Evolutionary conservation across 2,888 invertebrate species (phyloP), one percentile per base, ranked within the genome.

Genomic region (Eupsilia transversa): DNA sequence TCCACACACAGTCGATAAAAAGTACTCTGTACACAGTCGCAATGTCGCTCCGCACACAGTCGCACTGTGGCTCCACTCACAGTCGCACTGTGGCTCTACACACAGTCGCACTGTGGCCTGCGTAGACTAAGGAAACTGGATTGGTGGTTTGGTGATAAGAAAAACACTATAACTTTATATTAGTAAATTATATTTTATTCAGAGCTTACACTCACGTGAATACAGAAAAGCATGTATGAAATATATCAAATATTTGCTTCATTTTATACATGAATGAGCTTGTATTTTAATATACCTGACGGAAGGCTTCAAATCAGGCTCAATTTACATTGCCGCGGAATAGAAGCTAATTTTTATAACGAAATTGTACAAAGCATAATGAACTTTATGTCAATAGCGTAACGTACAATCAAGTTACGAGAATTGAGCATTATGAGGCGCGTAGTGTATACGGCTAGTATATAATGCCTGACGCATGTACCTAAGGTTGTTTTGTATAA

Each of bases 111-210:
- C n/a, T n/a, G n/a, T n/a, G n/a, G n/a, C n/a, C n/a, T n/a, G n/a
- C n/a, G n/a, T n/a, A n/a, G n/a, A n/a, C n/a, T n/a, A n/a, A n/a
- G n/a, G n/a, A n/a, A n/a, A n/a, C n/a, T n/a, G n/a, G 61, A 27
- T 63, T 20, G 20, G 17, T 38, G 38, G 23, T 38, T 49, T 30
- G n/a, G 14, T 59, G 4, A 6, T 14, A 68, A 69, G 38, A 65
- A 60, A 72, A 81, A 70, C 56, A 10, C 3, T 7, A 33, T 2
- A 41, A n/a, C 27, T 52, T 20, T 81, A 72, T 77, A 59, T 68
- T 54, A 68, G 56, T 79, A 56, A 63, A 79, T 72, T 67, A 70
- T 80, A 83, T 61, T 83, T 83, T 80, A 83, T 59, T 84, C 49
- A 76, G 66, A 84, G 78, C 38, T 46, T 64, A 74, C 63, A 78